A percentile compares a stretch with the other conserved stretches of the same genome.
Evolutionary conservation across 2,888 invertebrate genomes (phyloP).

Genomic region (Andrena haemorrhoa): DNA sequence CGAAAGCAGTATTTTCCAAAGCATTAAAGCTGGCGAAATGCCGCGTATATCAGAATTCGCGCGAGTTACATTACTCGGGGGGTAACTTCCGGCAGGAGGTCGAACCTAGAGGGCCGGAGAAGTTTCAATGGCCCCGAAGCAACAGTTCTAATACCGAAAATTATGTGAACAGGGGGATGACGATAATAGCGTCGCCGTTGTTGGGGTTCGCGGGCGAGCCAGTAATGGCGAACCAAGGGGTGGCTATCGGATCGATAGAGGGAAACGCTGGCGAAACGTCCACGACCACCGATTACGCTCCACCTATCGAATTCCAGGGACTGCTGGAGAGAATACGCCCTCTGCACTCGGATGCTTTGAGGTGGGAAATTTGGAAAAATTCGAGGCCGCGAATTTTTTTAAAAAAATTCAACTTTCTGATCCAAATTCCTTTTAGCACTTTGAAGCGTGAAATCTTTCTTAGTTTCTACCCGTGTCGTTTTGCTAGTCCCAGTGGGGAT

Average conservation of each 20-base stretch:
- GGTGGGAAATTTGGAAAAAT: slow-evolving; percentile 5
- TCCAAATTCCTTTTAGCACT: no score
- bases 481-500: slow-evolving; percentile 36
- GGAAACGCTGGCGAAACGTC: slow-evolving; percentile 67
- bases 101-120: slow-evolving; percentile 30
- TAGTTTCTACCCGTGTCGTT: not conserved
- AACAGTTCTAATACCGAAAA: slow-evolving; percentile 74
- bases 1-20: slow-evolving; percentile 18
- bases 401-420: not conserved
- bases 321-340: slow-evolving; percentile 62
- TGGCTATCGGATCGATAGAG: slow-evolving; percentile 82
- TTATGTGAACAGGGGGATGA: slow-evolving; percentile 66
- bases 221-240: slow-evolving; percentile 78
- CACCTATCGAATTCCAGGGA: slow-evolving; percentile 50
- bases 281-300: slow-evolving; percentile 56
- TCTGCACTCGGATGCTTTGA: not conserved
- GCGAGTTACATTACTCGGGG: not conserved
- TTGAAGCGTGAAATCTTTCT: no score
- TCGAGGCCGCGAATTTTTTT: not conserved
- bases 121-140: slow-evolving; percentile 57
- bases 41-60: slow-evolving; percentile 20
- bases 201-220: slow-evolving; percentile 34
- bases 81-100: slow-evolving; percentile 6
- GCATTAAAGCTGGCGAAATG: slow-evolving; percentile 1
- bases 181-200: slow-evolving; percentile 58